Percentiles rank a stretch among this genome's conserved stretches.
Conservation (phyloP, 2,888 invertebrate genomes). For the Philaethria dido region DNA sequence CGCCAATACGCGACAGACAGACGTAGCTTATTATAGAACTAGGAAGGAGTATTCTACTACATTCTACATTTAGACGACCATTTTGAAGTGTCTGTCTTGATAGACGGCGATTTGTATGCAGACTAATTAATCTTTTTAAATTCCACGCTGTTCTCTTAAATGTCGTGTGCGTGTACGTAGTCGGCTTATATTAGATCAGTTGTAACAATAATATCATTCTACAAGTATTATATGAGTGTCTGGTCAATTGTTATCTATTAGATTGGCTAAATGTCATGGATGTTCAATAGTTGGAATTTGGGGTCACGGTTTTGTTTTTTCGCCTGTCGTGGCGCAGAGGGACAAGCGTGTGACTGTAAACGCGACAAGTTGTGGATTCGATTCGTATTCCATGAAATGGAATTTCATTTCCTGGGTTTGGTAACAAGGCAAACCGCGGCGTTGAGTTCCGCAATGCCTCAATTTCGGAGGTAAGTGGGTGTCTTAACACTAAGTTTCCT, state of each 20-base stretch:
- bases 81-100: slow-evolving; percentile 40
- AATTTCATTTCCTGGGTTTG: no score
- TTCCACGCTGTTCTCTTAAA: slow-evolving; percentile 33
- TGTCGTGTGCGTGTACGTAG: slow-evolving; percentile 15
- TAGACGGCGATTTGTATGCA: slow-evolving; percentile 42
- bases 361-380: no score
- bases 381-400: no score
- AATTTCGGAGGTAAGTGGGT: no score
- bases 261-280: not conserved
- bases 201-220: slow-evolving; percentile 6
- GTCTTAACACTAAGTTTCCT: no score
- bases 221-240: not conserved
- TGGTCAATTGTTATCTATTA: not conserved
- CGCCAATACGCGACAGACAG: slow-evolving; percentile 19
- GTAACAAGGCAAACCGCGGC: no score
- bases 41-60: slow-evolving; percentile 40
- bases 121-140: slow-evolving; percentile 45
- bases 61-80: slow-evolving; percentile 38
- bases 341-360: no score
- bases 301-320: no score
- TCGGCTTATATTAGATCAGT: slow-evolving; percentile 15
- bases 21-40: slow-evolving; percentile 39
- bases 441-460: no score
- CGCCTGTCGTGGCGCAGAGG: no score
- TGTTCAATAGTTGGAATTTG: not conserved